These are phyloP conservation scores for Hylaeus volcanicus DNA, from an alignment of 1,140 invertebrate species.

Conservation along the genomic window DNA sequence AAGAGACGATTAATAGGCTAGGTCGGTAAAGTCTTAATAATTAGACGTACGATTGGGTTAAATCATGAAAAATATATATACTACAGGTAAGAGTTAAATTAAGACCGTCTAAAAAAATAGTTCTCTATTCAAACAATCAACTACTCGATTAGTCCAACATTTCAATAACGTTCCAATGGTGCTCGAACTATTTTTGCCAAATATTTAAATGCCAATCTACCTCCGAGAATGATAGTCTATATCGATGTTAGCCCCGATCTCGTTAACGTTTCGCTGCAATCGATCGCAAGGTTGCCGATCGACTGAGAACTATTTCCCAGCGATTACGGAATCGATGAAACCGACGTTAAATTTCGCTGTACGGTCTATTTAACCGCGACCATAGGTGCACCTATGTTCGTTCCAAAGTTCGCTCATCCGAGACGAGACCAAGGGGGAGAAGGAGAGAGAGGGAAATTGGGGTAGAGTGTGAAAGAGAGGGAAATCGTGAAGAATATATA, in stretches of 20 bases:
- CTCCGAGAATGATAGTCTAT: neutral
- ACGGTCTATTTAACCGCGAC: slow-evolving; percentile 27
- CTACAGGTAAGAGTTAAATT: too few species aligned
- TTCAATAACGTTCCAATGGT: too few species aligned
- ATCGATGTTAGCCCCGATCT: neutral
- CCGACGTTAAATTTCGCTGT: slow-evolving; percentile 10
- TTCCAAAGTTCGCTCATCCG: slow-evolving; percentile 60
- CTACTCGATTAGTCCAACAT: too few species aligned
- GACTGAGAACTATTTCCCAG: neutral
- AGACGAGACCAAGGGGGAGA: slow-evolving; percentile 47
- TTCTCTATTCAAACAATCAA: too few species aligned
- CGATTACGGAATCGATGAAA: neutral
- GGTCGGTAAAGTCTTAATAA: too few species aligned
- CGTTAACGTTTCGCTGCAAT: neutral
- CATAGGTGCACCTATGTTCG: slow-evolving; percentile 35
- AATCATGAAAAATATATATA: too few species aligned
- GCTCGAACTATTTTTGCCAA: too few species aligned
- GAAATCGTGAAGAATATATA: slow-evolving; percentile 38
- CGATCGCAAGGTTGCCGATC: neutral
- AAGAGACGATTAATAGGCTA: too few species aligned
- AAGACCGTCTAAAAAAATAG: too few species aligned
- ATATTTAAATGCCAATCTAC: too few species aligned
- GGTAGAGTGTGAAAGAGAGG: slow-evolving; percentile 22
- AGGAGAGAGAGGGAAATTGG: slow-evolving; percentile 31
- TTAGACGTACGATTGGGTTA: too few species aligned